A percentile compares a stretch with the other conserved stretches of the same genome.
These are phyloP conservation scores for Campaea margaritaria DNA, from an alignment of 2,888 invertebrate species.

Conservation along the genomic window DNA sequence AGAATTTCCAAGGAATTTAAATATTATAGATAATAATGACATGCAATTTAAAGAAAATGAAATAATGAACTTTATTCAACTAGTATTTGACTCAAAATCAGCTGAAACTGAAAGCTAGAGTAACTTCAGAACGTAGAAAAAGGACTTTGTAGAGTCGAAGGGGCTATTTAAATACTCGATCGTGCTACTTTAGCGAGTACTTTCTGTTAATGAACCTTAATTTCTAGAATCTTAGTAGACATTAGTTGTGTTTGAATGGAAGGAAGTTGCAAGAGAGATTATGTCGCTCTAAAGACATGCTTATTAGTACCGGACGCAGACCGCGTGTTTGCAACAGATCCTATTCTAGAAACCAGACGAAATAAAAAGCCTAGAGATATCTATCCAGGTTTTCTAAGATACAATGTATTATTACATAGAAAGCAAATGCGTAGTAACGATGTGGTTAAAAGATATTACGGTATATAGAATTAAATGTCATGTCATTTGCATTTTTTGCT, in stretches of 20 bases:
- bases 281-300: constrained; percentile 34
- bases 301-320: constrained; percentile 42
- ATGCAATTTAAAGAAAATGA: no score
- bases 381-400: constrained; percentile 38
- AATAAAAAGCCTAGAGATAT: constrained; percentile 34
- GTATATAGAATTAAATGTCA: constrained; percentile 30
- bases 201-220: background rate
- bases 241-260: constrained; percentile 35
- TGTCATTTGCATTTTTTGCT: constrained; percentile 25
- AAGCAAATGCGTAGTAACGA: constrained; percentile 27
- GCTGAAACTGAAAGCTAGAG: no score
- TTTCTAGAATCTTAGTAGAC: constrained; percentile 9
- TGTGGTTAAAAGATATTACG: constrained; percentile 29
- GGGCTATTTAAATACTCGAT: no score
- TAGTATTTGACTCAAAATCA: no score
- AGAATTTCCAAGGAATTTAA: background rate
- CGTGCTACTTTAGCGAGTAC: no score
- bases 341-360: constrained; percentile 47
- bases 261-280: constrained; percentile 44
- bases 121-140: no score
- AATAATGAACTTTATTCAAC: no score
- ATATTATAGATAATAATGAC: no score
- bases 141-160: no score
- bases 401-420: constrained; percentile 38
- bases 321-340: constrained; percentile 33